phyloP scores from a whole-genome alignment of 1,140 invertebrate species.

The Trissolcus basalis region DNA sequence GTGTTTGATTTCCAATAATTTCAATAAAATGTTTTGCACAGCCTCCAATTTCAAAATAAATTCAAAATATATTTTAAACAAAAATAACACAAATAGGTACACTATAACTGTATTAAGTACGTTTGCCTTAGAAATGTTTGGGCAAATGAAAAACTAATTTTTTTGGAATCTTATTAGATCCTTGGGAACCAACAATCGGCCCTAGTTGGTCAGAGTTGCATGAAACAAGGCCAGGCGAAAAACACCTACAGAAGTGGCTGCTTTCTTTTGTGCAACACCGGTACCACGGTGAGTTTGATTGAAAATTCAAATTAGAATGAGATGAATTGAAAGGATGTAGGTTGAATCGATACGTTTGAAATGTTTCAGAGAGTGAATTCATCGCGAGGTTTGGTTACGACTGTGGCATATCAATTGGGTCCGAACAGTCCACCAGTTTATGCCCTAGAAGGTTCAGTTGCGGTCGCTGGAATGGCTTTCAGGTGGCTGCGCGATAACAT shows the following conservation, averaged over 20 bases:
- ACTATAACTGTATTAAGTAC: no score
- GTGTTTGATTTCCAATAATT: no score
- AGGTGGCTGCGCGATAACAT: conserved; percentile 92
- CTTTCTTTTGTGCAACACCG: conserved; percentile 97
- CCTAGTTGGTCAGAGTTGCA: conserved; percentile 94
- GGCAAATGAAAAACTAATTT: no score
- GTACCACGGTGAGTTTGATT: conserved; percentile 81
- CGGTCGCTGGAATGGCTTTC: conserved; percentile 88
- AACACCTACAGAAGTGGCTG: conserved; percentile 98
- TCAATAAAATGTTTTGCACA: no score
- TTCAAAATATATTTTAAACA: no score
- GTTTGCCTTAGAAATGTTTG: no score
- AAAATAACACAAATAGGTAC: no score
- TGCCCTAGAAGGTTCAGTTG: conserved; percentile 95
- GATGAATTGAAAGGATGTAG: background rate
- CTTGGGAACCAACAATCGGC: conserved; percentile 97
- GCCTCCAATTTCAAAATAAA: no score
- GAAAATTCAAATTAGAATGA: no score
- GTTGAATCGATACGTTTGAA: no score
- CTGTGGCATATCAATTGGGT: conserved; percentile 94
- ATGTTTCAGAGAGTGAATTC: conserved; percentile 84
- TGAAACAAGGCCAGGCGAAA: conserved; percentile 93
- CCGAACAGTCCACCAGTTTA: conserved; percentile 86
- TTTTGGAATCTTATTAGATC: conserved; percentile 77
- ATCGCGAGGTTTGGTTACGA: conserved; percentile 92